A percentile compares a stretch with the other conserved stretches of the same genome.
Conservation (phyloP, 2,113 vertebrate genomes). For the Burhinus bistriatus region DNA sequence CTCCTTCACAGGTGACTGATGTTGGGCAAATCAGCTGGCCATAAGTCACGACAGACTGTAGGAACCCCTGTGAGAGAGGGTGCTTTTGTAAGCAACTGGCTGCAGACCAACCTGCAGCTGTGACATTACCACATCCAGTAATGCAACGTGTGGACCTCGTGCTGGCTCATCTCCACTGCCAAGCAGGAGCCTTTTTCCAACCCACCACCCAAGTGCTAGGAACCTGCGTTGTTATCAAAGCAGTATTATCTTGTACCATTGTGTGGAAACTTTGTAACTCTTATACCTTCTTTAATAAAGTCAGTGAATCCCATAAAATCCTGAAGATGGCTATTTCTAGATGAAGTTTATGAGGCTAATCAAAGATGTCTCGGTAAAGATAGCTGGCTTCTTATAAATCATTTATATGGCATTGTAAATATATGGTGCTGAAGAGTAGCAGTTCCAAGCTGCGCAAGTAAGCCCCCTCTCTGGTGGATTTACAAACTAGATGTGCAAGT, state of each 20-base stretch:
- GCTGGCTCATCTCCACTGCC: background rate
- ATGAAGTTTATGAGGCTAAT: background rate
- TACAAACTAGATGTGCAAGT: background rate
- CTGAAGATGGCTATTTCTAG: background rate
- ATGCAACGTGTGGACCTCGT: fast-evolving
- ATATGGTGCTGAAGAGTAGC: background rate
- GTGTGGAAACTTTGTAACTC: background rate
- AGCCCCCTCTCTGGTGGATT: background rate
- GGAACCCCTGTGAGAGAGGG: background rate
- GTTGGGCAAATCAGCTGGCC: background rate
- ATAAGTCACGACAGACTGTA: fast-evolving
- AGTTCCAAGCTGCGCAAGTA: background rate
- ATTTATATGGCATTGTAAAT: background rate
- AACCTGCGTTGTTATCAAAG: background rate
- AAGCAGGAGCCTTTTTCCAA: background rate
- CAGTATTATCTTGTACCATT: background rate
- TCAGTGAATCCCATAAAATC: background rate
- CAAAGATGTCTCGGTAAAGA: background rate
- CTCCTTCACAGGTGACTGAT: background rate
- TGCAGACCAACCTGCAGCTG: background rate
- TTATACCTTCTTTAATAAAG: background rate
- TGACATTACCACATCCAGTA: background rate
- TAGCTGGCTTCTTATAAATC: background rate
- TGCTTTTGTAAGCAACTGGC: background rate
- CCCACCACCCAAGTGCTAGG: background rate